Evolutionary conservation across 2,113 vertebrate species (phyloP).

Genomic region (Cebus imitator): DNA sequence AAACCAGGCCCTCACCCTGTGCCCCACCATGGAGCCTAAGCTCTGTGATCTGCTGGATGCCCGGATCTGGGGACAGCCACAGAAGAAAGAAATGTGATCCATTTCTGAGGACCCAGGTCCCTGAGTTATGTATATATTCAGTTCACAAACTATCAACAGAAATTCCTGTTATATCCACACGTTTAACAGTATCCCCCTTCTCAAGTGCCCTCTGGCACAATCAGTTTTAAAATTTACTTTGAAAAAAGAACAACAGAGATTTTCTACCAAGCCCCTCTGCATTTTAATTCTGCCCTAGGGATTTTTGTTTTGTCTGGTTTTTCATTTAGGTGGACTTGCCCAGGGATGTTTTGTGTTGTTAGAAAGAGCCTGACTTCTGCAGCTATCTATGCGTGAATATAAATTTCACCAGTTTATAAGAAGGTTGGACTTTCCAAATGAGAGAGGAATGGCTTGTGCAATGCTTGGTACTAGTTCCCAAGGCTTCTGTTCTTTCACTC

Average conservation of each 20-base stretch:
- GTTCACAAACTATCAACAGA: neutral
- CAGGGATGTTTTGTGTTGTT: neutral
- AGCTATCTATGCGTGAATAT: neutral
- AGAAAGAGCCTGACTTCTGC: neutral
- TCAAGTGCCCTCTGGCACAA: neutral
- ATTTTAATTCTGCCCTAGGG: neutral
- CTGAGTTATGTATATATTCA: neutral
- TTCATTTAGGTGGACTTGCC: neutral
- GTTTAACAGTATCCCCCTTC: neutral
- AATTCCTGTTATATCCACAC: neutral
- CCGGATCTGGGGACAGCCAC: neutral
- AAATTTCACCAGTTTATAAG: neutral
- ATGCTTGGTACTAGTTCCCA: too few relatives aligned
- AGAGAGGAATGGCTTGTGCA: neutral
- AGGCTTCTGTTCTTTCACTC: neutral
- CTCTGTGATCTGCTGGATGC: neutral
- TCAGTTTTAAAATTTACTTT: neutral
- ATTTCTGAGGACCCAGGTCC: neutral
- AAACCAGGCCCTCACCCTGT: neutral
- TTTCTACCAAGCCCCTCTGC: neutral
- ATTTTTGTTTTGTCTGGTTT: neutral
- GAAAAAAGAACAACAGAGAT: neutral
- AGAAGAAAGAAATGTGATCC: neutral
- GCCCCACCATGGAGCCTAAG: rapidly evolving
- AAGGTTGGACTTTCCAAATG: neutral